Percentiles rank a stretch among this genome's conserved stretches.
Evolutionary conservation across 2,113 vertebrate species (phyloP).

Genomic region (Microtus pennsylvanicus): DNA sequence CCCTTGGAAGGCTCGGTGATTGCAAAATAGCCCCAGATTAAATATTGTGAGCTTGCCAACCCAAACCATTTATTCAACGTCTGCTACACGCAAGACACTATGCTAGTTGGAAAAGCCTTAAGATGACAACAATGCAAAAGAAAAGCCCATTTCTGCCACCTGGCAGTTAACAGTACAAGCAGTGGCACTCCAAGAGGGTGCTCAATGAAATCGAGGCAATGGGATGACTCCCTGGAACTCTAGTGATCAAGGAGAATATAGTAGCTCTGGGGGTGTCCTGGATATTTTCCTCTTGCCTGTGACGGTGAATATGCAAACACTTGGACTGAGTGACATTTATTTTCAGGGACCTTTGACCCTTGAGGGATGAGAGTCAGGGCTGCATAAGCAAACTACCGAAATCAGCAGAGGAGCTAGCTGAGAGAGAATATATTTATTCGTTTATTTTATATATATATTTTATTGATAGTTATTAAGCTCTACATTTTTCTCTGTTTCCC

Average conservation of each 20-base stretch:
- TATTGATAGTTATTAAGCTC: too few species aligned
- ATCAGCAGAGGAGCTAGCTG: not conserved
- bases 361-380: not conserved
- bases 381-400: not conserved
- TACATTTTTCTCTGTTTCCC: too few species aligned
- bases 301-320: not conserved
- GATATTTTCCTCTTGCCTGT: not conserved
- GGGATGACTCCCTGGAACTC: not conserved
- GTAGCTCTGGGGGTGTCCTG: too few species aligned
- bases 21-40: not conserved
- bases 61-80: not conserved
- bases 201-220: not conserved
- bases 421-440: not conserved
- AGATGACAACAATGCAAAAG: not conserved
- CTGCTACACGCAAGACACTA: not conserved
- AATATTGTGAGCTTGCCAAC: not conserved
- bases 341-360: not conserved
- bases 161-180: not conserved
- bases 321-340: not conserved
- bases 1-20: not conserved
- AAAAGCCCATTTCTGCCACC: not conserved
- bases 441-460: too few species aligned
- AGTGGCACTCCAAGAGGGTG: too few species aligned
- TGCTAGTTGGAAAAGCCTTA: not conserved
- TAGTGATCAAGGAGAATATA: not conserved